Conservation (phyloP, 1,140 invertebrate genomes). For the Amyelois transitella region DNA sequence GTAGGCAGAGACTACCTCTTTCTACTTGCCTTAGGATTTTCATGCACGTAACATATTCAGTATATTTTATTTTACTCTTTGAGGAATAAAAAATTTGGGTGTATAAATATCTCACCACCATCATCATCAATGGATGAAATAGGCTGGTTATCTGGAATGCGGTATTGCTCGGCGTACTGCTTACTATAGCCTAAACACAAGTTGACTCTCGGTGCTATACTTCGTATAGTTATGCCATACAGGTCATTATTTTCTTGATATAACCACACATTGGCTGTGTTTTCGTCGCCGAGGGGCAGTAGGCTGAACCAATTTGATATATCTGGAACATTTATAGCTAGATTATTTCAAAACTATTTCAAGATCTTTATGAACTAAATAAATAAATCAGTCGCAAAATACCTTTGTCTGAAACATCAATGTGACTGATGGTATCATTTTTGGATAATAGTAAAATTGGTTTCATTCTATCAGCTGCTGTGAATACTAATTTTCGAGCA, state of each 20-base stretch:
- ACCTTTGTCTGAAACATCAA: constrained; percentile 40
- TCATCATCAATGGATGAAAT: constrained; percentile 15
- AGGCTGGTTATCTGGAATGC: constrained; percentile 15
- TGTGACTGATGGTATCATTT: constrained; percentile 15
- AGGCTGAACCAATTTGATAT: constrained; percentile 45
- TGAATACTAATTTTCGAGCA: constrained; percentile 10
- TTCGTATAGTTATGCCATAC: constrained; percentile 26
- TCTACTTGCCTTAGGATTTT: too few relatives aligned
- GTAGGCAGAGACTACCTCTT: too few relatives aligned
- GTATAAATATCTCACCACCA: not conserved
- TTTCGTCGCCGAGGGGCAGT: constrained; percentile 26
- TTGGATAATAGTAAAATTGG: constrained; percentile 28
- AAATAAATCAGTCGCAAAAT: not conserved
- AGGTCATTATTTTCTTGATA: constrained; percentile 32
- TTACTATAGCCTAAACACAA: constrained; percentile 33
- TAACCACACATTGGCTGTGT: constrained; percentile 37
- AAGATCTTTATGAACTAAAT: too few relatives aligned
- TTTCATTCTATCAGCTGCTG: constrained; percentile 9
- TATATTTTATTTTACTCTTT: too few relatives aligned
- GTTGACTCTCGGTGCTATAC: constrained; percentile 16
- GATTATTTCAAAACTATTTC: too few relatives aligned
- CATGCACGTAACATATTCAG: too few relatives aligned
- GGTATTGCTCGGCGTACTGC: constrained; percentile 22
- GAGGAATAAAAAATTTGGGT: too few relatives aligned
- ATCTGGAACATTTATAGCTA: constrained; percentile 19